A percentile compares a stretch with the other conserved stretches of the same genome.
phyloP scores from a whole-genome alignment of 2,888 invertebrate species.

The Melanargia galathea region DNA sequence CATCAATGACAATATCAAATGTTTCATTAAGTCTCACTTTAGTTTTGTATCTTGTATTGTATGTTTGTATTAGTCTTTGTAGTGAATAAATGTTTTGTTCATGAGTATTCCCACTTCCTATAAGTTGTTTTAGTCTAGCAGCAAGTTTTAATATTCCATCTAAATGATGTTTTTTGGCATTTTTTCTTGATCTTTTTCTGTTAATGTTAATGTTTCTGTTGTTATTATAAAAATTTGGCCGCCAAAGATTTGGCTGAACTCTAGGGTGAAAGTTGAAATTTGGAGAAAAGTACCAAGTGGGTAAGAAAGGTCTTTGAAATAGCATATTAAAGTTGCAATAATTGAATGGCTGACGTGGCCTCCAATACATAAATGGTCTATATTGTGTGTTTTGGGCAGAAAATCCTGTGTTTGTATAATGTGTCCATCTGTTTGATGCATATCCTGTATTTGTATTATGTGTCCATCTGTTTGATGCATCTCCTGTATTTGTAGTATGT shows the following conservation, averaged over 20 bases:
- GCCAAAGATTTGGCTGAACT: conserved; percentile 37
- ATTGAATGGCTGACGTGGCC: conserved; percentile 48
- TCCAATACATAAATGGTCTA: conserved; percentile 51
- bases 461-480: conserved; percentile 33
- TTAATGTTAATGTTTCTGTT: conserved; percentile 26
- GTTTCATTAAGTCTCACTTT: conserved; percentile 52
- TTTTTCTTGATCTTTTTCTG: conserved; percentile 48
- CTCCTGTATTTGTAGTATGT: conserved; percentile 35
- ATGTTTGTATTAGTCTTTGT: conserved; percentile 56
- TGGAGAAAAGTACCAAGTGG: conserved; percentile 46
- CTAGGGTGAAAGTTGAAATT: conserved; percentile 47
- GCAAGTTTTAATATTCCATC: conserved; percentile 55
- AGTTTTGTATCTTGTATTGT: conserved; percentile 59
- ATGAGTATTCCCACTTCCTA: conserved; percentile 44
- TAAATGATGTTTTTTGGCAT: conserved; percentile 49
- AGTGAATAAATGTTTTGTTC: conserved; percentile 49
- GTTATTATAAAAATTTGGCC: conserved; percentile 28
- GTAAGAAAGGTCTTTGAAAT: conserved; percentile 52
- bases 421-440: conserved; percentile 34
- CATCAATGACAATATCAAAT: conserved; percentile 55
- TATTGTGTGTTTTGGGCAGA: conserved; percentile 43
- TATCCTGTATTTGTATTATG: conserved; percentile 35
- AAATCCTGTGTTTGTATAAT: conserved; percentile 18
- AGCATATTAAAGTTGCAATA: conserved; percentile 53
- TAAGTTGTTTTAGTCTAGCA: conserved; percentile 49